Conservation (phyloP, 2,888 invertebrate species). For the Lasioglossum pauxillum region DNA sequence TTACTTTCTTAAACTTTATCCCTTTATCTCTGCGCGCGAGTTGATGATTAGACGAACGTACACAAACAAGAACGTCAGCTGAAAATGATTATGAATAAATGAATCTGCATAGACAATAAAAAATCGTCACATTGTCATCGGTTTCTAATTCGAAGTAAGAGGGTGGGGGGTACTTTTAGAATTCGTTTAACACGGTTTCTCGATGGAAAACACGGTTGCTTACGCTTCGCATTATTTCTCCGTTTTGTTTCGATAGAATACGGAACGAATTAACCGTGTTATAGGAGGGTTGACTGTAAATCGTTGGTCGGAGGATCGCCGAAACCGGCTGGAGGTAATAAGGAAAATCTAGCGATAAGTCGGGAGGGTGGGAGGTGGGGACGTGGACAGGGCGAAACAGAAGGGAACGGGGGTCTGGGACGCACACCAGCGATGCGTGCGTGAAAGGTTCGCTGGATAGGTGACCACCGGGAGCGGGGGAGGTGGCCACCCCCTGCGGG, state of each 20-base stretch:
- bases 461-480: conserved; percentile 58
- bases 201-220: neutral
- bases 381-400: neutral
- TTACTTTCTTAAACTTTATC: neutral
- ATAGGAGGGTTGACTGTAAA: conserved; percentile 13
- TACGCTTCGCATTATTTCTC: neutral
- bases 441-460: conserved; percentile 63
- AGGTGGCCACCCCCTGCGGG: conserved; percentile 46
- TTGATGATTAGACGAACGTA: neutral
- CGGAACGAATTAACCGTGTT: neutral
- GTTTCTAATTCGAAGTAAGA: neutral
- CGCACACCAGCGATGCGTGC: conserved; percentile 65
- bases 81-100: too few species aligned
- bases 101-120: too few species aligned
- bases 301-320: conserved; percentile 28
- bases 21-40: neutral
- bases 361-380: neutral
- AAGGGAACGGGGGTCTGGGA: conserved; percentile 33
- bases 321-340: conserved; percentile 13
- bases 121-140: neutral
- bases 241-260: neutral
- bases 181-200: neutral
- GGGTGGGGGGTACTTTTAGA: neutral
- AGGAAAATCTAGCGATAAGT: conserved; percentile 38
- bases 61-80: neutral